A percentile compares a stretch with the other conserved stretches of the same genome.
Evolutionary conservation across 2,113 vertebrate species (phyloP).

Genomic region (Etheostoma spectabile): DNA sequence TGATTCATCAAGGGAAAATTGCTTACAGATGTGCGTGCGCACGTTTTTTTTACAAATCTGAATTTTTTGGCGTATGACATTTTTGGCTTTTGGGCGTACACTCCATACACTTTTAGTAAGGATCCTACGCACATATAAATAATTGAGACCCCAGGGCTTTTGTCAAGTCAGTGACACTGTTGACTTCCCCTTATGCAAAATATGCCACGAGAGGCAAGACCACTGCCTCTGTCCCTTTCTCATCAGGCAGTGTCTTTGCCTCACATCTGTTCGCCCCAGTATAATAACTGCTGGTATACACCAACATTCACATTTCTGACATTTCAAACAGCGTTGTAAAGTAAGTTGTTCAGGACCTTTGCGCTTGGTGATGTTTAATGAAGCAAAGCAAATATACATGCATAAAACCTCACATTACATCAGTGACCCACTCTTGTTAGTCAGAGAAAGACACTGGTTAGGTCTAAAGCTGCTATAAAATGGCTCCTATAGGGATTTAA

Average conservation of each 20-base stretch:
- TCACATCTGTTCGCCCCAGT: background rate
- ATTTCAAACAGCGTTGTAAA: conserved; percentile 4
- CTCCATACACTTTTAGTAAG: too few species aligned
- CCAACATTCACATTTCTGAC: background rate
- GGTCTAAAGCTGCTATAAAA: conserved; percentile 24
- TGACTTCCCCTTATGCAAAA: background rate
- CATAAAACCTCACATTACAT: conserved; percentile 12
- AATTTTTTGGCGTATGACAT: too few species aligned
- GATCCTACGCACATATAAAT: too few species aligned
- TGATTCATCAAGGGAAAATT: too few species aligned
- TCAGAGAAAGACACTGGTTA: conserved; percentile 13
- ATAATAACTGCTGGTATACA: background rate
- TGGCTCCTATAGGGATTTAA: conserved; percentile 22
- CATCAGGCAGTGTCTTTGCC: background rate
- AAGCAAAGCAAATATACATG: background rate
- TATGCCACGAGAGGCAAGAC: too few species aligned
- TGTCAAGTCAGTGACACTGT: background rate
- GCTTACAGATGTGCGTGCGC: too few species aligned
- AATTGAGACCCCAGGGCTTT: background rate
- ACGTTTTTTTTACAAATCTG: too few species aligned
- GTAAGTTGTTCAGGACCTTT: background rate
- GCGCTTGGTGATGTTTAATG: background rate
- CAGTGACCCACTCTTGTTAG: conserved; percentile 20
- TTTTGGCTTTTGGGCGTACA: too few species aligned
- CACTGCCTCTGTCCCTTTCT: background rate